phyloP scores from a whole-genome alignment of 2,113 vertebrate species.

The Microcebus ravelobensis region DNA sequence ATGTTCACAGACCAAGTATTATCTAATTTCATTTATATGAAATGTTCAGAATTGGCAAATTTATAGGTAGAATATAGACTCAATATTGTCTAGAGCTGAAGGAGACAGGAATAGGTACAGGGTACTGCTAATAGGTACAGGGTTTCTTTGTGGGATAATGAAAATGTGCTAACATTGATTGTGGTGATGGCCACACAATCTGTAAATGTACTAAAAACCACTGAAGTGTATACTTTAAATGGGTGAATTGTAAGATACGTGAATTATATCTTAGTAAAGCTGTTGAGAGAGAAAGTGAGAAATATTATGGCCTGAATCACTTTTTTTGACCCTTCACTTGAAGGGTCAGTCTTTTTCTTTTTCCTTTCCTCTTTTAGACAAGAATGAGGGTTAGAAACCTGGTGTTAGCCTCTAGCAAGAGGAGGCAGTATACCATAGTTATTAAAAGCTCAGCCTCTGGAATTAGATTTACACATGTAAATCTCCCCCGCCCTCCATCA shows the following conservation, averaged over 20 bases:
- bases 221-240: not conserved
- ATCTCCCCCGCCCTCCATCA: too few species aligned
- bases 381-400: not conserved
- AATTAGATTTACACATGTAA: not conserved
- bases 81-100: not conserved
- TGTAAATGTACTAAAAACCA: not conserved
- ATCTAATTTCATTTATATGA: not conserved
- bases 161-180: not conserved
- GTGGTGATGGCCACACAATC: not conserved
- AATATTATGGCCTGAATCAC: not conserved
- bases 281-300: not conserved
- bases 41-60: not conserved
- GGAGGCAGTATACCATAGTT: not conserved
- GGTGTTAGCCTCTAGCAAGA: not conserved
- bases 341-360: constrained; percentile 3
- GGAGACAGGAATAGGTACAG: not conserved
- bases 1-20: not conserved
- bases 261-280: constrained; percentile 12
- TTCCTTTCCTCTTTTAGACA: not conserved
- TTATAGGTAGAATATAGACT: not conserved
- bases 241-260: not conserved
- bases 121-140: not conserved
- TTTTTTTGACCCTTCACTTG: not conserved
- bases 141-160: not conserved
- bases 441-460: not conserved